These are phyloP conservation scores for Pongo abelii DNA, from an alignment of 2,113 vertebrate genomes.

Conservation along the genomic window DNA sequence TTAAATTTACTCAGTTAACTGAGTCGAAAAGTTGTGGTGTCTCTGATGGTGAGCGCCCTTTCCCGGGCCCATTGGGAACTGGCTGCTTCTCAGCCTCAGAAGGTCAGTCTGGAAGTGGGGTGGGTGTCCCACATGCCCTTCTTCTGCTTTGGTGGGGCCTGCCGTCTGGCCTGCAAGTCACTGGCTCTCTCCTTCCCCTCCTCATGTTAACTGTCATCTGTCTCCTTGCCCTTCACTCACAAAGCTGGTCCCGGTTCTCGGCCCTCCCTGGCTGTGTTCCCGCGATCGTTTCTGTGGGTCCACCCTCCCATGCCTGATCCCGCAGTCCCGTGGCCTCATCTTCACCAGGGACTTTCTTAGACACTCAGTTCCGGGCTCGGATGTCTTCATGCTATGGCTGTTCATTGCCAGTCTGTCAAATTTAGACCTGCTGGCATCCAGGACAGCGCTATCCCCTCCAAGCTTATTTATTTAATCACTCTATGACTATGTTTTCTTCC, in stretches of 20 bases:
- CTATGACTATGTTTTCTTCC: not conserved
- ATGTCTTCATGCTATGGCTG: not conserved
- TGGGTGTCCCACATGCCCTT: not conserved
- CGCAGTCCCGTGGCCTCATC: not conserved
- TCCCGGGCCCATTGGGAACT: rapidly evolving
- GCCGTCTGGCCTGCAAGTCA: not conserved
- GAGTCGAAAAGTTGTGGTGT: not conserved
- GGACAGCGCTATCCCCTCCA: not conserved
- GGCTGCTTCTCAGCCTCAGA: not conserved
- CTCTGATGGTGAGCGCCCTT: not conserved
- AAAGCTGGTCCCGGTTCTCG: not conserved
- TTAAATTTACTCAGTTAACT: not conserved
- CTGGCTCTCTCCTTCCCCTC: not conserved
- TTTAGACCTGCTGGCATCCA: not conserved
- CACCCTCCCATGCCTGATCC: not conserved
- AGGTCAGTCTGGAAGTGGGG: not conserved
- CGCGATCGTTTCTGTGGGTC: rapidly evolving
- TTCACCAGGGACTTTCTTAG: not conserved
- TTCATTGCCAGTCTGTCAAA: not conserved
- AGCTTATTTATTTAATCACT: not conserved
- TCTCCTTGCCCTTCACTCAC: not conserved
- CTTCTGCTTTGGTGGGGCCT: not conserved
- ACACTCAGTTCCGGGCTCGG: not conserved
- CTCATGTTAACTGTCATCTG: not conserved
- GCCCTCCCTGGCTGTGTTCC: not conserved